Evolutionary conservation across 2,888 invertebrate genomes (phyloP).

Genomic region (Scotopteryx bipunctaria): DNA sequence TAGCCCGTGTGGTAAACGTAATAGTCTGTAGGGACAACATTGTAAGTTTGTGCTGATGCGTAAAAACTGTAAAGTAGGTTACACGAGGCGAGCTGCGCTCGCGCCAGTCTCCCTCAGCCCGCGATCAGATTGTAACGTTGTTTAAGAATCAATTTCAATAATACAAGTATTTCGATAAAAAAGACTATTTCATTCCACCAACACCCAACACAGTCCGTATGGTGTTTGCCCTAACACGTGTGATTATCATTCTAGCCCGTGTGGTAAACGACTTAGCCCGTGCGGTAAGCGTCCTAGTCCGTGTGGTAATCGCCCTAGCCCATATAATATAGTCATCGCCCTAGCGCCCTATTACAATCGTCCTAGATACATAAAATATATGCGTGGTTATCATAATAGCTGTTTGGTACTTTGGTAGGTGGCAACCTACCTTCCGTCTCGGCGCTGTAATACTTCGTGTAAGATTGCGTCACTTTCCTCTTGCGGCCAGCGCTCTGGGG

Average conservation of each 20-base stretch:
- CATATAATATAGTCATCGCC: too few species aligned
- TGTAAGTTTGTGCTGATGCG: too few species aligned
- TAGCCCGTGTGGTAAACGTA: not conserved
- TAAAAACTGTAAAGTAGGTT: too few species aligned
- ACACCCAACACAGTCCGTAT: not conserved
- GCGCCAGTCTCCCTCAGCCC: too few species aligned
- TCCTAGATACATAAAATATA: not conserved
- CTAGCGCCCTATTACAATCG: not conserved
- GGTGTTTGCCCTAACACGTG: not conserved
- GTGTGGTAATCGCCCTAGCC: not conserved
- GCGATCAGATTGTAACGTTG: too few species aligned
- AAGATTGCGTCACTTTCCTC: conserved; percentile 79
- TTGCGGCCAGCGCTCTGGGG: conserved; percentile 66
- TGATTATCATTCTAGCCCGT: not conserved
- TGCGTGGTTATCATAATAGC: not conserved
- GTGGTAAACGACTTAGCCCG: not conserved
- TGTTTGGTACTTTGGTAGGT: too few species aligned
- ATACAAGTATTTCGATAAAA: too few species aligned
- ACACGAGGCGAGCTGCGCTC: too few species aligned
- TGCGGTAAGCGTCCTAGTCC: not conserved
- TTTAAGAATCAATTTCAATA: too few species aligned
- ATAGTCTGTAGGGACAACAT: too few species aligned
- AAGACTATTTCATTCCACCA: too few species aligned
- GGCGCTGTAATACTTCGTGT: conserved; percentile 68
- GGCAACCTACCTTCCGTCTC: conserved; percentile 30